Evolutionary conservation across 2,113 vertebrate species (phyloP), one percentile per base, ranked within the genome.

Genomic region (Sclerurus mexicanus): DNA sequence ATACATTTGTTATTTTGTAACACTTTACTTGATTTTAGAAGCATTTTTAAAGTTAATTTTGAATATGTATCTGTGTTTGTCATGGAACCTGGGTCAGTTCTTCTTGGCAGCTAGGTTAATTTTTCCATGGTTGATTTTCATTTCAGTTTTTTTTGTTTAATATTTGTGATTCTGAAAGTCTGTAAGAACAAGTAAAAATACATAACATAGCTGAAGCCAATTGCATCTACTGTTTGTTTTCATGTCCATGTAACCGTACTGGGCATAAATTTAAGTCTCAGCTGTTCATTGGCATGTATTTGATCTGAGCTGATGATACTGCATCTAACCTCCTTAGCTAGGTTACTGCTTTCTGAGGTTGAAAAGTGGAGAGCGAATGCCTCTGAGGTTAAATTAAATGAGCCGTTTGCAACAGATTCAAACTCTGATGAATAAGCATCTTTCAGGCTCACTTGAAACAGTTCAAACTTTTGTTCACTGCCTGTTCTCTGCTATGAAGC

Each of bases 21-120:
- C 72, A 86, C 18, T 14, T 77, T 85, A 60, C 52, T 86, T 95
- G 69, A 83, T 56, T 92, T 96, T 91, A 91, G 86, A 96, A 94
- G 60, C 90, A 68, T 95, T 92, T 92, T 93, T 81, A 75, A 95
- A 96, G 59, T 94, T 86, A 95, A 97, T 96, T 96, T 94, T 89
- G 76, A 95, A 90, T 97, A 81, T 90, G 55, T 90, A 69, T 96
- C 82, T 74, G 12, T 69, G 83, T 90, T 84, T 87, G 60, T 91
- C 35, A 15, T 42, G 44, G 44, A 93, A 75, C 53, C 28, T 18
- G 49, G 84, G 73, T 83, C 50, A 80, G 68, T 74, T 91, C 31
- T 94, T 93, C 53, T 78, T 62, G 46, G 39, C 60, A 63, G 63
- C 90, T 87, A 92, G 74, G 73, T 85, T 90, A 88, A 56, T 94